Evolutionary conservation across 2,113 vertebrate genomes (phyloP).

Genomic region (Dascyllus trimaculatus): DNA sequence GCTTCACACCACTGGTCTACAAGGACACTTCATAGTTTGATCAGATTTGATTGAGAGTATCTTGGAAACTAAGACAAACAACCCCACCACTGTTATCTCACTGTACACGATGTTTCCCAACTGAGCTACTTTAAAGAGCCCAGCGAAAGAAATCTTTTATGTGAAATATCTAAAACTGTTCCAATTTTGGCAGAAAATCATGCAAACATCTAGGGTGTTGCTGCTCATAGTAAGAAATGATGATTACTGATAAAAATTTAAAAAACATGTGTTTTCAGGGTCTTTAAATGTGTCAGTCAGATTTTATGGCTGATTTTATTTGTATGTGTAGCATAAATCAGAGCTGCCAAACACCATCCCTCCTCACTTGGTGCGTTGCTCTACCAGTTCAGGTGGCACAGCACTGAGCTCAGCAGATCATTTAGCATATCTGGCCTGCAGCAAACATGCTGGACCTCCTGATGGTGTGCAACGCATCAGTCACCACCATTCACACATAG

Average conservation of each 20-base stretch:
- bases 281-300: background rate
- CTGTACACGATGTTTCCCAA: background rate
- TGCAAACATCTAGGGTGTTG: background rate
- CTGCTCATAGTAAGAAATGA: background rate
- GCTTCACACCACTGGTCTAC: background rate
- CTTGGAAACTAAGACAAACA: background rate
- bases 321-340: background rate
- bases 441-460: constrained; percentile 49
- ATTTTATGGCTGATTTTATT: background rate
- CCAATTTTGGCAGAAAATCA: background rate
- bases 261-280: background rate
- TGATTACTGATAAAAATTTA: background rate
- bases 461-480: constrained; percentile 40
- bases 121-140: background rate
- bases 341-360: background rate
- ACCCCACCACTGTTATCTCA: too few relatives aligned
- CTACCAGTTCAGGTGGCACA: constrained; percentile 18
- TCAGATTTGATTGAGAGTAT: background rate
- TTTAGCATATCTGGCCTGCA: constrained; percentile 54
- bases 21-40: background rate
- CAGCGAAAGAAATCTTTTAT: background rate
- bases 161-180: background rate
- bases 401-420: constrained; percentile 26
- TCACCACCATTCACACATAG: constrained; percentile 26
- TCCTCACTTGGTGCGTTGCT: background rate